phyloP scores from a whole-genome alignment of 2,113 vertebrate genomes.

The Sus scrofa region T2T-Sscrofa CM000824.6:59172001-59172500 shows the following conservation, averaged over 20 bases:
- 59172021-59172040: no score
- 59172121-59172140: no score
- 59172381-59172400: not conserved
- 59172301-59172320: not conserved
- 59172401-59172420: not conserved
- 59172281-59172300: not conserved
- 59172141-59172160: no score
- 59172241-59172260: not conserved
- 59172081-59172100: no score
- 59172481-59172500: constrained; percentile 21
- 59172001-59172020: no score
- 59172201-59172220: no score
- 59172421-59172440: not conserved
- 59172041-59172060: no score
- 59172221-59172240: no score
- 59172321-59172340: not conserved
- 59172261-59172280: not conserved
- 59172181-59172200: no score
- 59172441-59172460: not conserved
- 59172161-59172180: no score
- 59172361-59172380: not conserved
- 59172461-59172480: constrained; percentile 37
- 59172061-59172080: no score
- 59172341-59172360: not conserved
- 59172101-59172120: no score